Percentiles rank a stretch among this genome's conserved stretches.
phyloP scores from a whole-genome alignment of 2,888 invertebrate genomes.

The Ochlodes sylvanus region DNA sequence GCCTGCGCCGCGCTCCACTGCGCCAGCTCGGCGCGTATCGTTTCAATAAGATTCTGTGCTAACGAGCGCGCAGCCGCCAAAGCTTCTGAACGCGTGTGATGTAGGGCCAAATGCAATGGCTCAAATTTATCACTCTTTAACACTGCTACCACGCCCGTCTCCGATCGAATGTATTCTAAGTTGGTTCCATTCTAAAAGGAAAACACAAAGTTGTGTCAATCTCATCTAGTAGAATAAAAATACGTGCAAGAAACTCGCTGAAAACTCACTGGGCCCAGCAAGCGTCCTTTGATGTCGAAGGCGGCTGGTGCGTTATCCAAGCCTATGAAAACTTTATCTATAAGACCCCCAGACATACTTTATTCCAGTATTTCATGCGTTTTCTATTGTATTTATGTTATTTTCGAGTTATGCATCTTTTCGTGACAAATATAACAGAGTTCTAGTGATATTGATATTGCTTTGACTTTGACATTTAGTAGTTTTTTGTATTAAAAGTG shows the following conservation, averaged over 20 bases:
- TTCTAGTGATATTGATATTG: background rate
- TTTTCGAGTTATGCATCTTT: slow-evolving; percentile 66
- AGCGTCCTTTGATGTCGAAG: slow-evolving; percentile 90
- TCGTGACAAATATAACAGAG: background rate
- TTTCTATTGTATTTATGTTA: slow-evolving; percentile 51
- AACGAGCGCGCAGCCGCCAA: slow-evolving; percentile 88
- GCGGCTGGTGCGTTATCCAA: slow-evolving; percentile 90
- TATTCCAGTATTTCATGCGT: slow-evolving; percentile 43
- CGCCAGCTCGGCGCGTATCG: slow-evolving; percentile 87
- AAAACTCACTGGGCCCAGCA: slow-evolving; percentile 86
- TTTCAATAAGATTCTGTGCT: slow-evolving; percentile 91
- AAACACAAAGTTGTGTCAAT: slow-evolving; percentile 20
- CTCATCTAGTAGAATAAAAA: background rate
- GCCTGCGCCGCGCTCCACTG: slow-evolving; percentile 73
- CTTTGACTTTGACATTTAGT: slow-evolving; percentile 22
- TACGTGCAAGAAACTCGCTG: background rate
- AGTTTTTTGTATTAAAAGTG: background rate
- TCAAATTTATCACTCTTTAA: slow-evolving; percentile 89
- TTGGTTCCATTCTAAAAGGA: slow-evolving; percentile 86
- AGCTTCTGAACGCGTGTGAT: slow-evolving; percentile 89
- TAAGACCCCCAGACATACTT: slow-evolving; percentile 78
- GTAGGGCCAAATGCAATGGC: slow-evolving; percentile 90
- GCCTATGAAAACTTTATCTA: slow-evolving; percentile 91
- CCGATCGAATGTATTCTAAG: slow-evolving; percentile 90
- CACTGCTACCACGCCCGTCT: slow-evolving; percentile 91